Percentiles rank a stretch among this genome's conserved stretches.
Evolutionary conservation across 2,113 vertebrate genomes (phyloP).

Genomic region (Ellobius talpinus): DNA sequence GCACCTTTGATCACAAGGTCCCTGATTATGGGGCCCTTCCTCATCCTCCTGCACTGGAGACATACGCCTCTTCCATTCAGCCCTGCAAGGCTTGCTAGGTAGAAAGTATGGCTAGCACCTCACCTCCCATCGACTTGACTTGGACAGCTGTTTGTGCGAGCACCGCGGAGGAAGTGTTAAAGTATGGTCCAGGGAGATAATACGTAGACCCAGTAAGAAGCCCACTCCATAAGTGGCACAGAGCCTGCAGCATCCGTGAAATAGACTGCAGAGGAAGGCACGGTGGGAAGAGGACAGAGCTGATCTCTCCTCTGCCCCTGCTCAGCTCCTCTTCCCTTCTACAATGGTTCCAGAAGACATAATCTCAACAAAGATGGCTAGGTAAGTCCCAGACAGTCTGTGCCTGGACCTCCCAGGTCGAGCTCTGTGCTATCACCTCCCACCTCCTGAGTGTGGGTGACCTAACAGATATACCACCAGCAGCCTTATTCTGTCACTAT

Average conservation of each 20-base stretch:
- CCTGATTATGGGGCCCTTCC: neutral
- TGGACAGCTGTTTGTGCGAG: neutral
- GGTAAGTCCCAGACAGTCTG: neutral
- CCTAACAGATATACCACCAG: neutral
- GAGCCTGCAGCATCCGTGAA: neutral
- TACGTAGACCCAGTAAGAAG: neutral
- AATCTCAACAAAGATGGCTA: neutral
- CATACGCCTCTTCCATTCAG: neutral
- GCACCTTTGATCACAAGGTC: neutral
- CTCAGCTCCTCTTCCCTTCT: neutral
- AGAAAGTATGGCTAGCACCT: neutral
- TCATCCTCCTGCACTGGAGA: neutral
- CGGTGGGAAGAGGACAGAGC: neutral
- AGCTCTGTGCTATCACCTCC: neutral
- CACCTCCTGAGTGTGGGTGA: neutral
- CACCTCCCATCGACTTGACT: neutral
- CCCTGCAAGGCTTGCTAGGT: neutral
- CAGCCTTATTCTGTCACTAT: neutral
- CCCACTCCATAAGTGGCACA: neutral
- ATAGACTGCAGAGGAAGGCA: neutral
- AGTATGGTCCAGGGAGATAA: neutral
- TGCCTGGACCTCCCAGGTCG: neutral
- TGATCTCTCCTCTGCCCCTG: neutral
- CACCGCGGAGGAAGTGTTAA: rapidly evolving
- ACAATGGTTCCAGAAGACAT: neutral